Evolutionary conservation across 2,113 vertebrate genomes (phyloP), one percentile per base, ranked within the genome.

Genomic region (Arenaria interpres): DNA sequence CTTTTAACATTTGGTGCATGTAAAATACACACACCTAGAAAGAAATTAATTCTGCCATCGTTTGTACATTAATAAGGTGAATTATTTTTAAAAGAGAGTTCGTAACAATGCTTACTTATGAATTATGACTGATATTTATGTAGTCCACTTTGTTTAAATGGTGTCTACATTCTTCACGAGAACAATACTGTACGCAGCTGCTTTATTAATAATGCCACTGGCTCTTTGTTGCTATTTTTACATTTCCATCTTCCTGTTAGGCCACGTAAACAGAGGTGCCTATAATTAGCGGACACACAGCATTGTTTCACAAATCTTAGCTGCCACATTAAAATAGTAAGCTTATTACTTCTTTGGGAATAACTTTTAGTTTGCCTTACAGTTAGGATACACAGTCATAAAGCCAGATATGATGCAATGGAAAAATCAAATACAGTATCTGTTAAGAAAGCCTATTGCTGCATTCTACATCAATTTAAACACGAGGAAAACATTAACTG

Each of bases 151-250:
- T 95, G 92, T 98, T 97, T 96, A 94, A 95, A 89, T 48, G 50
- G 50, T n/a, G 24, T 72, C 94, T 64, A 1, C 0, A 1, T 90
- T 96, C 87, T 93, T 88, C 75, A 90, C 75, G 96, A 96, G 96
- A 97, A 97, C 94, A 94, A 96, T 82, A 51, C 81, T 86, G 73
- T 63, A 82, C 41, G 74, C 93, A 92, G 96, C 93, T 96, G 93
- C 85, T 88, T 96, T 89, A 82, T 93, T 80, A 85, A 95, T 69
- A 86, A 94, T 48, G 51, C 67, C 73, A 74, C 45, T 41, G 73
- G n/a, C 46, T n/a, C 93, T 87, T 91, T 68, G 91, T 54, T 95
- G 91, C 93, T 96, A 93, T 97, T 98, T 98, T 96, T 96, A 97
- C 74, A 69, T 82, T 46, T 66, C 85, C 50, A 82, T 73, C 90